These are phyloP conservation scores for Drosophila quadrilineata DNA, from an alignment of 1,140 invertebrate species.

Conservation along the genomic window DNA sequence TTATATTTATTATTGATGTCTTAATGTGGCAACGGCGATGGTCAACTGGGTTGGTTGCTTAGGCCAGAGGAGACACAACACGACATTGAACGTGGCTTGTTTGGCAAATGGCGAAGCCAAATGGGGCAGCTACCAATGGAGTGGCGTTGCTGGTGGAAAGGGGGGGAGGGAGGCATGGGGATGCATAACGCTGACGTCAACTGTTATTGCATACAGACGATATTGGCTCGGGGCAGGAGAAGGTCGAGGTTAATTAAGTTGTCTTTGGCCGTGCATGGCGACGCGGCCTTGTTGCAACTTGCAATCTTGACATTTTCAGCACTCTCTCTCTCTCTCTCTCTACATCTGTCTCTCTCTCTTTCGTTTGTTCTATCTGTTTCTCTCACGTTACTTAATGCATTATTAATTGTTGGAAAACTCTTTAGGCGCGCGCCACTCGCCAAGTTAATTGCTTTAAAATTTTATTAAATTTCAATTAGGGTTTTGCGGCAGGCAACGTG, in stretches of 20 bases:
- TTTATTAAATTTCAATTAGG: slow-evolving; percentile 75
- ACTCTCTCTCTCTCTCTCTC: not conserved
- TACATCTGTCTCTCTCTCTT: not conserved
- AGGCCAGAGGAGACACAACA: slow-evolving; percentile 23
- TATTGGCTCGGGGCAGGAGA: slow-evolving; percentile 41
- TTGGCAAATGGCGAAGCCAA: too few relatives aligned
- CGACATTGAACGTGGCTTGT: slow-evolving; percentile 54
- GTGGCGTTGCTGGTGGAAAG: too few relatives aligned
- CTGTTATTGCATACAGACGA: slow-evolving; percentile 28
- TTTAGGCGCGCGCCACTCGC: slow-evolving; percentile 11
- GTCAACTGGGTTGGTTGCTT: slow-evolving; percentile 47
- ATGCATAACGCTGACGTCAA: slow-evolving; percentile 58
- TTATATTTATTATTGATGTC: slow-evolving; percentile 72
- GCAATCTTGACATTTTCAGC: slow-evolving; percentile 71
- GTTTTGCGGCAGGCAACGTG: slow-evolving; percentile 36
- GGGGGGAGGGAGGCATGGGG: not conserved
- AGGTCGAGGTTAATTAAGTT: slow-evolving; percentile 81
- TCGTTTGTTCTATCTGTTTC: not conserved
- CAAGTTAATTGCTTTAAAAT: slow-evolving; percentile 64
- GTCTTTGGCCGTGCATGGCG: slow-evolving; percentile 59
- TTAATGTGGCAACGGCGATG: slow-evolving; percentile 66
- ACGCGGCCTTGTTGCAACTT: slow-evolving; percentile 45
- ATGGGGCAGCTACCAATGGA: too few relatives aligned
- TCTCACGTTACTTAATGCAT: slow-evolving; percentile 49
- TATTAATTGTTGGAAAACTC: slow-evolving; percentile 60